Conservation (phyloP, 2,113 vertebrate genomes). For the Strix aluco region DNA sequence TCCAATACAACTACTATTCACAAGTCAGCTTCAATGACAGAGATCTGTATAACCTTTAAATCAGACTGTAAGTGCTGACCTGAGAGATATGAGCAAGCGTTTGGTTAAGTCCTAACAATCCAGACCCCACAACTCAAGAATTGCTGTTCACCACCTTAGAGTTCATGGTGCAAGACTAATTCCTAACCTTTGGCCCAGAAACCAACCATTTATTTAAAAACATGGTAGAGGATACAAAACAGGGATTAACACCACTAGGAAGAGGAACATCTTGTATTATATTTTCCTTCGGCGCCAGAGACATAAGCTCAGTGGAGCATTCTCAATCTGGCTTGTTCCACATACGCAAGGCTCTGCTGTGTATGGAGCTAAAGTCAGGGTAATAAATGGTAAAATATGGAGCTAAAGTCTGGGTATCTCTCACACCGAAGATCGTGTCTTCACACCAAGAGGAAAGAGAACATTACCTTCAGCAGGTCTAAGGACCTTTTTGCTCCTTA, state of each 20-base stretch:
- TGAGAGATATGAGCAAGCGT: not conserved
- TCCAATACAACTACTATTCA: not conserved
- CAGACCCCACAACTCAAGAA: not conserved
- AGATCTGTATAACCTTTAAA: not conserved
- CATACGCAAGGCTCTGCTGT: fast-evolving
- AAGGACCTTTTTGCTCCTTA: conserved; percentile 2
- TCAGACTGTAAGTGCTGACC: not conserved
- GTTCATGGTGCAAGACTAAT: not conserved
- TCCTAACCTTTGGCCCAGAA: not conserved
- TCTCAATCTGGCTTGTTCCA: not conserved
- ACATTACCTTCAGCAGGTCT: conserved; percentile 3
- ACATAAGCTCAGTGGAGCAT: not conserved
- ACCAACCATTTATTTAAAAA: not conserved
- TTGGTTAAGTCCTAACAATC: not conserved
- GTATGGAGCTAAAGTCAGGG: not conserved
- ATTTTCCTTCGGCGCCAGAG: not conserved
- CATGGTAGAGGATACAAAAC: not conserved
- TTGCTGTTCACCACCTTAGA: not conserved
- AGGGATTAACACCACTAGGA: not conserved
- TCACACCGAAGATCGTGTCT: not conserved
- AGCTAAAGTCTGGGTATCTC: not conserved
- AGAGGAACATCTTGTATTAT: not conserved
- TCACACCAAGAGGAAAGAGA: not conserved
- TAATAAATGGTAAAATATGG: too few species aligned
- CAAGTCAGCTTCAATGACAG: not conserved